Evolutionary conservation across 2,888 invertebrate genomes (phyloP), one percentile per base, ranked within the genome.

Genomic region (Ophonus ardosiacus): DNA sequence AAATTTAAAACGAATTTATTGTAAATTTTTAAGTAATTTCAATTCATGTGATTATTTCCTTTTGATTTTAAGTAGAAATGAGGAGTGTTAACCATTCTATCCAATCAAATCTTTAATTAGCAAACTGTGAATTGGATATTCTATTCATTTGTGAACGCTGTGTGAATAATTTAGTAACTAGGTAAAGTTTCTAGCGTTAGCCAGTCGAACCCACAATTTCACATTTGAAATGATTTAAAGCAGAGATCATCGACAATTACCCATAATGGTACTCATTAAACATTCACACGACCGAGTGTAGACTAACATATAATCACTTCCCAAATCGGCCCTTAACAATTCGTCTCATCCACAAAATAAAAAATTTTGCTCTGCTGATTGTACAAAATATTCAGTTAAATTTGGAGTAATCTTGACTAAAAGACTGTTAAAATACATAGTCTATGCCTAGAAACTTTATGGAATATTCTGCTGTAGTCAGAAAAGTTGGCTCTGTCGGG

Each of bases 201-300:
- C 10, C 43, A 13, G 43, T 8, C 43, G 43, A 51, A 51, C 43
- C 43, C 13, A 51, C 43, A 51, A 51, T 51, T 51, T 51, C 43
- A 51, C 4, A 51, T 51, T 51, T 51, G 43, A 51, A 63, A 63
- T 63, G 21, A 63, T 63, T 21, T 63, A 17, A 63, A 63, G 24
- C 10, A 63, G 21, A 63, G 63, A 63, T 63, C 63, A 63, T 21
- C 15, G 59, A 61, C 59, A 63, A 63, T 63, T 63, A 63, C 63
- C 18, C 24, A 63, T 63, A 63, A 63, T 63, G 63, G 18, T 13
- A 24, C 10, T 63, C 63, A 63, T 63, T 21, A 18, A 63, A 63
- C 63, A 63, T 63, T 63, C 21, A 63, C 63, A 24, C 18, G 63
- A 7, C 63, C 63, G 8, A 63, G 63, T 63, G 63, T 63, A 21